Percentiles rank a stretch among this genome's conserved stretches.
Conservation (phyloP, 2,113 vertebrate species). For the Hydrochoerus hydrochaeris region DNA sequence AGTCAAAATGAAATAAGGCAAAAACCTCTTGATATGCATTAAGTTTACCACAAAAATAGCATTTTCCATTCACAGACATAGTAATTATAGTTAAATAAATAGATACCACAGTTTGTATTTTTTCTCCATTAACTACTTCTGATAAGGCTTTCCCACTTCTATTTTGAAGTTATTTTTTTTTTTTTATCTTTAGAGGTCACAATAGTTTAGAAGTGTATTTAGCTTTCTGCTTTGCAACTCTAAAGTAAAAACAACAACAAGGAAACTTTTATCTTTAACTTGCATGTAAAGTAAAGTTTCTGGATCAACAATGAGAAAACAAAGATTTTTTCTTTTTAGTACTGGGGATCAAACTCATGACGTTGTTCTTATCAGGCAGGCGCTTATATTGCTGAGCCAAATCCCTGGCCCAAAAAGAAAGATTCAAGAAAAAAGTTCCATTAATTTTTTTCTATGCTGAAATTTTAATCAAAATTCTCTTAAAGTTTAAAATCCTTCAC, state of each 20-base stretch:
- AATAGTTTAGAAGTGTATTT: background rate
- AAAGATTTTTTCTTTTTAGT: background rate
- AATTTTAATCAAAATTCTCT: constrained; percentile 46
- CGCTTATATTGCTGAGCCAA: too few species aligned
- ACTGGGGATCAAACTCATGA: too few species aligned
- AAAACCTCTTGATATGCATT: background rate
- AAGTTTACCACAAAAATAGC: background rate
- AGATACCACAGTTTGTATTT: background rate
- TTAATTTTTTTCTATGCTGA: constrained; percentile 30
- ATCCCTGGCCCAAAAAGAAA: background rate
- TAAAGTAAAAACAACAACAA: background rate
- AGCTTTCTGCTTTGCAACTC: constrained; percentile 17
- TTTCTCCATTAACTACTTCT: constrained; percentile 27
- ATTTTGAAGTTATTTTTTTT: constrained; percentile 3
- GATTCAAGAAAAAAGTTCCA: background rate
- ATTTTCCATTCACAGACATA: background rate
- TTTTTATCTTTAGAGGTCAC: constrained; percentile 41
- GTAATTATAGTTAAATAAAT: background rate
- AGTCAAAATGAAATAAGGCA: background rate
- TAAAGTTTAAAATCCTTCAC: constrained; percentile 50
- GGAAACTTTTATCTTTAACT: constrained; percentile 37
- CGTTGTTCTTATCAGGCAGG: too few species aligned
- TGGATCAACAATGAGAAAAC: background rate
- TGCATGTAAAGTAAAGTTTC: background rate
- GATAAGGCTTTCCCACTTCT: constrained; percentile 10